Base-by-base conservation (phyloP, 2,888 invertebrate genomes). In the Mongoloraphidia duomilia region DNA sequence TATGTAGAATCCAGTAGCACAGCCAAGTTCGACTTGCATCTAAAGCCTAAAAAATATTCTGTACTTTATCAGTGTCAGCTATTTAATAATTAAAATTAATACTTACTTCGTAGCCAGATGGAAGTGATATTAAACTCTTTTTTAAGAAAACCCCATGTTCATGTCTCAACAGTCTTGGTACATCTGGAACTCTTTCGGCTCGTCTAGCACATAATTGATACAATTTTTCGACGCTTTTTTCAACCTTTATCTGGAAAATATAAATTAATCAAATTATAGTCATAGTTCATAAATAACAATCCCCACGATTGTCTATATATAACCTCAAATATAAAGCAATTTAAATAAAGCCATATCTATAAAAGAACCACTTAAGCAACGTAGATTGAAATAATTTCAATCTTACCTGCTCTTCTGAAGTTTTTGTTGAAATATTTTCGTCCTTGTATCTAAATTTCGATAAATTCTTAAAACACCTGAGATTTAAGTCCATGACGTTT, bases 11-110 rank as follows among this genome's bases (percentile, higher is more conserved):
- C 98, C 98, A 99, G 65, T 95, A 99, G 60, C 92, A 83, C 52
- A 97, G 72, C 98, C 98, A 98, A 8, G 97, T 84, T 59, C 95
- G 79, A 66, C 95, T 96, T 9, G 92, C 87, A 75, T 98, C 97
- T 55, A 98, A 71, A 61, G 81, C 80, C 79, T 81, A 54, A 40
- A 62, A 62, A 55, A 51, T 46, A 51, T 46, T 54, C 50, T 55
- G 49, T 50, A 41, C 11, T 17, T 13, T 49, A 44, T 17, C 3
- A 45, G 33, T 10, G 2, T n/a, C n/a, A 34, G n/a, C n/a, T 9
- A 35, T 13, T 12, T 10, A 35, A 46, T 34, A 12, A 41, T 45
- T 44, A 37, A 37, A 54, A 61, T 61, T 58, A 61, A 57, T 53
- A 58, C 52, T 58, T 63, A 74, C 77, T 66, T 84, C 80, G 62